phyloP scores from a whole-genome alignment of 2,113 vertebrate species.

The Misgurnus anguillicaudatus region DNA sequence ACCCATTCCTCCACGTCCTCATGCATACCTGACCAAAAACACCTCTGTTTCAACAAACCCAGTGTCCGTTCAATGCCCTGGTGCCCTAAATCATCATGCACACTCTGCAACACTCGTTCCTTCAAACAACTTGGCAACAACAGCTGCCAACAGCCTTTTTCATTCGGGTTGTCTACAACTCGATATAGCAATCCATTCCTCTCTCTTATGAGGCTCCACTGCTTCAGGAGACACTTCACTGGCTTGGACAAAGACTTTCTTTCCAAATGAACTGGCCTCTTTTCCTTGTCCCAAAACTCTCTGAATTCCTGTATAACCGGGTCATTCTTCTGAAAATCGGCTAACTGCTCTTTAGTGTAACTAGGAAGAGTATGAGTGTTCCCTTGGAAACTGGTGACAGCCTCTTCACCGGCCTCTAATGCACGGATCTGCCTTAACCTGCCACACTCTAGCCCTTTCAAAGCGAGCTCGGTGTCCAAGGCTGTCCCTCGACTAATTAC shows the following conservation, averaged over 20 bases:
- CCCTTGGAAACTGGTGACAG: too few species aligned
- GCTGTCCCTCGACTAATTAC: too few species aligned
- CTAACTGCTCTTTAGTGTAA: too few species aligned
- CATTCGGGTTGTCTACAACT: not conserved
- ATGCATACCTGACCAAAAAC: not conserved
- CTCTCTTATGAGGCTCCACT: not conserved
- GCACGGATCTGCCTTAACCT: too few species aligned
- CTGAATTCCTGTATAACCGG: too few species aligned
- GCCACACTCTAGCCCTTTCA: too few species aligned
- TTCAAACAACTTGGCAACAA: conserved; percentile 2
- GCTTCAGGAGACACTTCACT: not conserved
- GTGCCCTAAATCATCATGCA: not conserved
- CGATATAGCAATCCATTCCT: not conserved
- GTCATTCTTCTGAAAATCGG: too few species aligned
- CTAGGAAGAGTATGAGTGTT: too few species aligned
- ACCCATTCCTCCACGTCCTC: not conserved
- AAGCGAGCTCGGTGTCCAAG: too few species aligned
- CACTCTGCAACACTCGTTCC: not conserved
- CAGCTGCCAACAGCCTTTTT: not conserved
- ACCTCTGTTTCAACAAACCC: not conserved
- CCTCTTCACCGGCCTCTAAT: too few species aligned
- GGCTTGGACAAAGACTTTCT: not conserved
- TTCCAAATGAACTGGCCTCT: not conserved
- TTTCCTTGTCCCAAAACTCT: not conserved
- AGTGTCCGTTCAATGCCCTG: conserved; percentile 8